These are phyloP conservation scores for Selenia dentaria DNA, from an alignment of 2,888 invertebrate genomes.

Conservation along the genomic window DNA sequence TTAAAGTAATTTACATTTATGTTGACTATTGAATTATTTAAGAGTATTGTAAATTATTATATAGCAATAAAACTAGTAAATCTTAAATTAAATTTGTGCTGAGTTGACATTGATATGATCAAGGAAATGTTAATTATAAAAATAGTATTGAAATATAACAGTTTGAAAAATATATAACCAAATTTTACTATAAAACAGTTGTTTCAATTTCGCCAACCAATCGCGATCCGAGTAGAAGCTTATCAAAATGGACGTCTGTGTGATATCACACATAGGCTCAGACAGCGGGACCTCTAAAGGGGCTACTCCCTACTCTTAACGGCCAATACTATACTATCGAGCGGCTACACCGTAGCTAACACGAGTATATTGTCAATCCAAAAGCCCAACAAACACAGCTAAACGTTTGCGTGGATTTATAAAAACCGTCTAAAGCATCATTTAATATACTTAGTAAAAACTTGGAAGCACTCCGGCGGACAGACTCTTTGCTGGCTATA, in stretches of 20 bases:
- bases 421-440: constrained; percentile 72
- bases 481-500: constrained; percentile 77
- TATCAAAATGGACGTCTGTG: constrained; percentile 53
- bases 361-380: constrained; percentile 70
- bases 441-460: constrained; percentile 75
- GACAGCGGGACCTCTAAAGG: constrained; percentile 32
- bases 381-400: constrained; percentile 59
- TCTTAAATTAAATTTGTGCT: constrained; percentile 29
- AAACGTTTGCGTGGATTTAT: constrained; percentile 56
- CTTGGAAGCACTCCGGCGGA: constrained; percentile 83
- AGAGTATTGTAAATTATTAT: constrained; percentile 29
- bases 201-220: constrained; percentile 3
- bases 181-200: constrained; percentile 6
- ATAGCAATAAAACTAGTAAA: constrained; percentile 30
- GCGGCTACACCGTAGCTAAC: constrained; percentile 38
- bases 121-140: constrained; percentile 27
- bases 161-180: background rate
- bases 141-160: constrained; percentile 25
- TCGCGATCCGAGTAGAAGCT: constrained; percentile 25
- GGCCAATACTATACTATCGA: constrained; percentile 31
- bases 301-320: constrained; percentile 34
- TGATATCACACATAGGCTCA: constrained; percentile 47
- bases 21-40: constrained; percentile 12
- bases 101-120: constrained; percentile 12
- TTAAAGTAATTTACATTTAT: constrained; percentile 12